Evolutionary conservation across 2,888 invertebrate genomes (phyloP), one percentile per base, ranked within the genome.

Genomic region (Cyrtodaria siliqua): DNA sequence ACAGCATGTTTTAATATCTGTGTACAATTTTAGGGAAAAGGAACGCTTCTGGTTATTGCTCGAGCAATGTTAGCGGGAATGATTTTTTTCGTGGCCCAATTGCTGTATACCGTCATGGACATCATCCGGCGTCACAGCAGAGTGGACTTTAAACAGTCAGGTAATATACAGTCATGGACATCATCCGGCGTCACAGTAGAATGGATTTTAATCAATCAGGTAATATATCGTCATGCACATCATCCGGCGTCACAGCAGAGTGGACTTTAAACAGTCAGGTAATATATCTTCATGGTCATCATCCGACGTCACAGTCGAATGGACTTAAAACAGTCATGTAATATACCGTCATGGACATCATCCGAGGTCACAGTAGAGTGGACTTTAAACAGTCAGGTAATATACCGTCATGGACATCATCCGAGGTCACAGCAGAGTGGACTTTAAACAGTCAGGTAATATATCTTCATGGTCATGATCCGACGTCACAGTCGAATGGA

Each of bases 91-190:
- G 86, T 92, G 9, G 93, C 92, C 68, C 82, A 86, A 26, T 56
- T 92, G 6, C 82, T 92, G 49, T 91, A 85, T 42, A 57, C 53
- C 23, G 90, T 92, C 0, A 79, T 93, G 60, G 84, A 84, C 66
- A 85, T 93, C n/a, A 87, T 93, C 14, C 68, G 88, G 27, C 79
- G 86, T 18, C 89, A 93, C 80, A 91, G 91, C 18, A 83, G 88
- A 16, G 84, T 92, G 2, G 89, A 90, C 27, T 92, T 89, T 70
- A 84, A 74, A 49, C 92, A 92, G 64, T 82, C 80, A 71, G 92
- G 92, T 87, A 67, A n/a, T 91, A 85, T 42, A 57, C 53, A 23
- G 90, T 92, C 0, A 79, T 93, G 60, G 84, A 84, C 66, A 85
- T 93, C n/a, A 87, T 93, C 14, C 68, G 88, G 27, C 79, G 86